phyloP scores from a whole-genome alignment of 2,113 vertebrate genomes.

The Tiliqua scincoides region DNA sequence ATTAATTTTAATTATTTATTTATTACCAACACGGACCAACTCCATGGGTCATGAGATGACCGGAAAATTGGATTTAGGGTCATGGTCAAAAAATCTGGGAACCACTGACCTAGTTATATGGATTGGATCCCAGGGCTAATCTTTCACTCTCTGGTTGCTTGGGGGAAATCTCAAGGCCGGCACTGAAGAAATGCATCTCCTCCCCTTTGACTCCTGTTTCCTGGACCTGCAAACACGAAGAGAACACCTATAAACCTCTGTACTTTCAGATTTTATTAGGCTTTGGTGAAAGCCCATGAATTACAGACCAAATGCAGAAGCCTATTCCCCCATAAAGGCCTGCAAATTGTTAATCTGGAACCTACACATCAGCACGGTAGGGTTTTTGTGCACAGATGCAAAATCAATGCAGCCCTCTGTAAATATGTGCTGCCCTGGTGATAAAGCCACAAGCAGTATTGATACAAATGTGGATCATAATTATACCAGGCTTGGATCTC shows the following conservation, averaged over 20 bases:
- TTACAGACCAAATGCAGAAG: slow-evolving; percentile 4
- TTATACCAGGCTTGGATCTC: slow-evolving; percentile 20
- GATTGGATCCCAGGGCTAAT: neutral
- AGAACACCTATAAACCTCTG: neutral
- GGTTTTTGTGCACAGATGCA: neutral
- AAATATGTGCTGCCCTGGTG: neutral
- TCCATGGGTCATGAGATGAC: too few relatives aligned
- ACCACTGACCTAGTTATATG: too few relatives aligned
- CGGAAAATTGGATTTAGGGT: too few relatives aligned
- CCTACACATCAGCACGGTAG: neutral
- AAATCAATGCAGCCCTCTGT: slow-evolving; percentile 1
- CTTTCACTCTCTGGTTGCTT: neutral
- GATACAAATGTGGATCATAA: slow-evolving; percentile 21
- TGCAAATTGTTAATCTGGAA: fast-evolving
- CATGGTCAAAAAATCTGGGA: too few relatives aligned
- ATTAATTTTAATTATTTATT: too few relatives aligned
- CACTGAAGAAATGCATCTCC: neutral
- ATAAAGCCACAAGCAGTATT: neutral
- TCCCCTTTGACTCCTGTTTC: neutral
- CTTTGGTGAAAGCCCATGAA: neutral
- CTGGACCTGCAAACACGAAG: neutral
- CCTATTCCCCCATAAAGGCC: neutral
- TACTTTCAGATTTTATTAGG: neutral
- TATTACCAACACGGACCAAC: too few relatives aligned
- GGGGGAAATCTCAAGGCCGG: neutral